phyloP scores from a whole-genome alignment of 2,113 vertebrate genomes.

The Lethenteron reissneri region DNA sequence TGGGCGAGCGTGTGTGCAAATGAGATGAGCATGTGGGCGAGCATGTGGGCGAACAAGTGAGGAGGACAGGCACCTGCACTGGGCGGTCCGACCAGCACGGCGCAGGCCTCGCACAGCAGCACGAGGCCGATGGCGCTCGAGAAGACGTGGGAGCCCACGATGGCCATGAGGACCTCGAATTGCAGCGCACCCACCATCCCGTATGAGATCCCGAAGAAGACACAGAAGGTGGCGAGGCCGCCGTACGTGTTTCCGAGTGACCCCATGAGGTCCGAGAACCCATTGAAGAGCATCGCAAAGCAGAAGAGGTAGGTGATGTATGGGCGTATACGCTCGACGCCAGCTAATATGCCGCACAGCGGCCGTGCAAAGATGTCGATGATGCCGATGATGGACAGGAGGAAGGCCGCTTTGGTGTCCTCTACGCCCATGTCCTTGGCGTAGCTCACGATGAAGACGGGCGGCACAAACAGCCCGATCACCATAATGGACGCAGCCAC shows the following conservation, averaged over 20 bases:
- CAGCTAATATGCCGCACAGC: conserved; percentile 31
- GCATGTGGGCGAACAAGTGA: no score
- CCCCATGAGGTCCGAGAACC: conserved; percentile 52
- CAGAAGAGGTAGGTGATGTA: conserved; percentile 27
- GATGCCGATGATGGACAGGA: conserved; percentile 37
- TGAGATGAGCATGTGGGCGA: no score
- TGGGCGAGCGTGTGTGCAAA: no score
- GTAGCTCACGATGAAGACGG: conserved; percentile 36
- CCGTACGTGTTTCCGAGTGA: conserved; percentile 37
- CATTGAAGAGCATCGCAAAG: conserved; percentile 81
- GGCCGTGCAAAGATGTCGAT: conserved; percentile 39
- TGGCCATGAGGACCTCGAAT: conserved; percentile 91
- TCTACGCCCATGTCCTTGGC: conserved; percentile 35
- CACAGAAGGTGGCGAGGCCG: conserved; percentile 51
- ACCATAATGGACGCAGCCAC: conserved; percentile 35
- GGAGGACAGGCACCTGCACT: conserved; percentile 33
- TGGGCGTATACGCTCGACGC: conserved; percentile 26
- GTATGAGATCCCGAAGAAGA: conserved; percentile 89
- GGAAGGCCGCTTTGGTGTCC: conserved; percentile 31
- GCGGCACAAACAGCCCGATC: conserved; percentile 36
- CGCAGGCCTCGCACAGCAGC: conserved; percentile 59
- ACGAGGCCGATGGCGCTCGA: conserved; percentile 83
- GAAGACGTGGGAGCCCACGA: conserved; percentile 70
- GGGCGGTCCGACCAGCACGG: conserved; percentile 69
- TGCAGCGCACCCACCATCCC: conserved; percentile 94